phyloP scores from a whole-genome alignment of 2,113 vertebrate species.

The Passer domesticus region DNA sequence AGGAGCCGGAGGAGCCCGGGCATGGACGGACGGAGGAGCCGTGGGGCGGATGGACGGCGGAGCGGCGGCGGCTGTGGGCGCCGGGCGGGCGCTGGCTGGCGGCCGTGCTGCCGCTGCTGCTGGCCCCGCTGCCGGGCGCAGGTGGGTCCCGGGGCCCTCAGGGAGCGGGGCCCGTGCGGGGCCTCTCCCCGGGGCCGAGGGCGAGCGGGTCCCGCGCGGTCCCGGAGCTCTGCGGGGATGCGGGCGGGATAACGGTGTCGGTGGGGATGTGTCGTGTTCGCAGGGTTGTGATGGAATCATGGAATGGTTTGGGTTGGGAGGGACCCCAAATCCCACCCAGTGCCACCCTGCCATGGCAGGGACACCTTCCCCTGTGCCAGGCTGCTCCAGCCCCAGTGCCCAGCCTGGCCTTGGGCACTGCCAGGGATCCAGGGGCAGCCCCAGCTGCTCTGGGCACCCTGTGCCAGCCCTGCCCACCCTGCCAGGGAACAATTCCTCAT shows the following conservation, averaged over 20 bases:
- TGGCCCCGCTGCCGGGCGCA: background rate
- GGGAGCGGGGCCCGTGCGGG: background rate
- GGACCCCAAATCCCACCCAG: fast-evolving
- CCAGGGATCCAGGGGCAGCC: background rate
- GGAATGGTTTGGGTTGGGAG: fast-evolving
- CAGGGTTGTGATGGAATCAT: background rate
- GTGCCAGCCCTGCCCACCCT: background rate
- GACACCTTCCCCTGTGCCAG: background rate
- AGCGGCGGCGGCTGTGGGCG: background rate
- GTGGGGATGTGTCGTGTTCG: background rate
- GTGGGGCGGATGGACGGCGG: background rate
- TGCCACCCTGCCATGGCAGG: background rate
- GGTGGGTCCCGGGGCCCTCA: background rate
- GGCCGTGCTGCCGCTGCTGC: background rate
- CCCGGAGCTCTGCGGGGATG: background rate
- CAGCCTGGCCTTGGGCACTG: background rate
- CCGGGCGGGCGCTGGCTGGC: background rate
- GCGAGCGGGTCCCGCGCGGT: background rate
- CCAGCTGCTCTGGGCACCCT: background rate
- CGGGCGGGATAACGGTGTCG: background rate
- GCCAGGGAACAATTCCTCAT: background rate
- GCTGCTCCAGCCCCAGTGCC: background rate
- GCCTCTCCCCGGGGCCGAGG: background rate
- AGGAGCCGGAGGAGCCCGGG: background rate
- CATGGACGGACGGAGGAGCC: background rate